A percentile compares a stretch with the other conserved stretches of the same genome.
Conservation (phyloP, 1,140 invertebrate genomes). For the Orius laevigatus region DNA sequence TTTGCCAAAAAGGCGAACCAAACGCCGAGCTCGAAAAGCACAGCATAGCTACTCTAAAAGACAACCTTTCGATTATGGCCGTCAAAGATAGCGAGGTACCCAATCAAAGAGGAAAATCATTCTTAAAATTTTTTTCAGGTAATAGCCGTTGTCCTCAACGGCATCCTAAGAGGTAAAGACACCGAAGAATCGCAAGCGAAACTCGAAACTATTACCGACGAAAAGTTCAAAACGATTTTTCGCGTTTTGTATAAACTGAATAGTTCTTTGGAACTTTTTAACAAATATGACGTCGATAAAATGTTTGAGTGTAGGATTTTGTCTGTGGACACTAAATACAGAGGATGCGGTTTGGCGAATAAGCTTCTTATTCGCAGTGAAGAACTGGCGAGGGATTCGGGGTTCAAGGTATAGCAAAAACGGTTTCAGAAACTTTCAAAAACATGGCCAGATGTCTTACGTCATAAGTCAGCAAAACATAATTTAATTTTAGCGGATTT, state of each 20-base stretch:
- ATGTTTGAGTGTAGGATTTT: conserved; percentile 68
- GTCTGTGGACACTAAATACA: conserved; percentile 47
- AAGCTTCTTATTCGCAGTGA: conserved; percentile 46
- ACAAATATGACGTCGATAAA: conserved; percentile 44
- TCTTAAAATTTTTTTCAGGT: conserved; percentile 32
- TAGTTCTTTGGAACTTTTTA: conserved; percentile 40
- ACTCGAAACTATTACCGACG: conserved; percentile 35
- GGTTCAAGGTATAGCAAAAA: conserved; percentile 44
- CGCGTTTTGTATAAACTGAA: conserved; percentile 43
- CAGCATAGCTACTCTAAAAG: conserved; percentile 45
- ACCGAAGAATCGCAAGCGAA: conserved; percentile 37
- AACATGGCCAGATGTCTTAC: background rate
- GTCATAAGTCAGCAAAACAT: background rate
- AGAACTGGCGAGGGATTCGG: conserved; percentile 40
- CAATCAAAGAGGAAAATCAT: conserved; percentile 36
- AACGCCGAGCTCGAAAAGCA: conserved; percentile 56
- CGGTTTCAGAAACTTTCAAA: background rate
- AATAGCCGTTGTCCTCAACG: conserved; percentile 47
- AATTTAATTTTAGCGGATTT: too few species aligned
- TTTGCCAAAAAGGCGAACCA: conserved; percentile 43
- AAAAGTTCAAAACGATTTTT: conserved; percentile 48
- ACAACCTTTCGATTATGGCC: conserved; percentile 55
- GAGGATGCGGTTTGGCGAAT: conserved; percentile 52
- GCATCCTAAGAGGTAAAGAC: conserved; percentile 38
- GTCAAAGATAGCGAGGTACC: conserved; percentile 26